Conservation (phyloP, 2,888 invertebrate species). For the Dusona sp. region DNA sequence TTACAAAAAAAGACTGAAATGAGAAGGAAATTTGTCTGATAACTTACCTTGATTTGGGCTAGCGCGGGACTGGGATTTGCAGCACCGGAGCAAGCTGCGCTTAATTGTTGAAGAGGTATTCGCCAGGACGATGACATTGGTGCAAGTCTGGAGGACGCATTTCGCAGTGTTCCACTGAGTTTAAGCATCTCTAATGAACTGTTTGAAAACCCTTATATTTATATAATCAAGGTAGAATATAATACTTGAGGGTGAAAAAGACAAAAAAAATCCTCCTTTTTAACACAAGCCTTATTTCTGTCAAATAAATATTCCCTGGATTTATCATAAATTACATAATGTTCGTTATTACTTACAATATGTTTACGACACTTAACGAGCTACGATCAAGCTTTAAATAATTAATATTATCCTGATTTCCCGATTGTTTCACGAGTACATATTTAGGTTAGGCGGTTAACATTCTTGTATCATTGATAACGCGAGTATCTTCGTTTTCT, state of each 20-base stretch:
- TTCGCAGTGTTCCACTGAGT: constrained; percentile 68
- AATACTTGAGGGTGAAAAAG: constrained; percentile 10
- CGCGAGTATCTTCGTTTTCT: constrained; percentile 6
- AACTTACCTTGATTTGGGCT: constrained; percentile 62
- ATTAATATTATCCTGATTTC: constrained; percentile 45
- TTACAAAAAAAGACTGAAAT: neutral
- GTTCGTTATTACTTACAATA: constrained; percentile 60
- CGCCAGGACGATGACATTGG: constrained; percentile 69
- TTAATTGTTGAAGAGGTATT: constrained; percentile 65
- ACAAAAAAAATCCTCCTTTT: constrained; percentile 21
- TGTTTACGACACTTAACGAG: constrained; percentile 41
- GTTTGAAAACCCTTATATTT: constrained; percentile 69
- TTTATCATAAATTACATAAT: neutral
- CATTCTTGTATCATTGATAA: constrained; percentile 55
- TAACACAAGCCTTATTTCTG: neutral
- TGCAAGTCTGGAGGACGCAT: constrained; percentile 63
- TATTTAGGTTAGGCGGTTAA: constrained; percentile 71
- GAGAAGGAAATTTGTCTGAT: neutral
- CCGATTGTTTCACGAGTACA: constrained; percentile 67
- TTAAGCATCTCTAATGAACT: constrained; percentile 71
- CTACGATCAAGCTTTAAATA: constrained; percentile 62
- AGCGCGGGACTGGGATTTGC: constrained; percentile 55
- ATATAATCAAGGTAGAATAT: constrained; percentile 67
- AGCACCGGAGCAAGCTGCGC: constrained; percentile 67
- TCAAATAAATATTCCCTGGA: constrained; percentile 21